Conservation (phyloP, 1,140 invertebrate genomes). For the Macrostomum lignano region DNA sequence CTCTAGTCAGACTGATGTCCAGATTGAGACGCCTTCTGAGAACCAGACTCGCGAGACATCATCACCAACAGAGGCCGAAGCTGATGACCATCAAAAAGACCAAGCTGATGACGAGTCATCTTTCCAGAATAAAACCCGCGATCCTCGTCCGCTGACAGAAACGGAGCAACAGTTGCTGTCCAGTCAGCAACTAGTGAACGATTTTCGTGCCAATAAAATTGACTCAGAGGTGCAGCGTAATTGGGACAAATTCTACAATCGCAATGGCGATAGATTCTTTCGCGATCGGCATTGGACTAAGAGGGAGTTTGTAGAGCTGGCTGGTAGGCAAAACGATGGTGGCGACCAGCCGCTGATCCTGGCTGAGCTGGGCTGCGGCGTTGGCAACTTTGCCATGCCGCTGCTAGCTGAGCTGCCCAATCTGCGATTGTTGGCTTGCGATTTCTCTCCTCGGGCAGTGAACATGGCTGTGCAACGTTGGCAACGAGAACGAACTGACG, state of each 20-base stretch:
- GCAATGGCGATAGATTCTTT: conserved; percentile 47
- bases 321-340: too few species aligned
- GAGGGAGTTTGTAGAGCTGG: conserved; percentile 61
- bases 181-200: conserved; percentile 30
- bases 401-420: conserved; percentile 44
- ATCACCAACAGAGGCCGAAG: background rate
- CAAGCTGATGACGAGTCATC: background rate
- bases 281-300: conserved; percentile 88
- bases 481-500: too few species aligned
- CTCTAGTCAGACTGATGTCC: too few species aligned
- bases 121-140: background rate
- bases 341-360: too few species aligned
- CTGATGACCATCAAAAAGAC: background rate
- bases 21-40: too few species aligned
- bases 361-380: conserved; percentile 77
- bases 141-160: background rate
- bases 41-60: background rate
- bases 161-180: background rate
- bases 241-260: conserved; percentile 93
- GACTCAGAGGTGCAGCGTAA: conserved; percentile 59
- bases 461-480: too few species aligned
- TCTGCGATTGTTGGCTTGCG: conserved; percentile 58
- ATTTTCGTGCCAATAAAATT: conserved; percentile 47
- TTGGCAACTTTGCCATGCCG: conserved; percentile 81
- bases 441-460: conserved; percentile 64